Conservation (phyloP, 1,140 invertebrate species). For the Zelostemma sp. region DNA sequence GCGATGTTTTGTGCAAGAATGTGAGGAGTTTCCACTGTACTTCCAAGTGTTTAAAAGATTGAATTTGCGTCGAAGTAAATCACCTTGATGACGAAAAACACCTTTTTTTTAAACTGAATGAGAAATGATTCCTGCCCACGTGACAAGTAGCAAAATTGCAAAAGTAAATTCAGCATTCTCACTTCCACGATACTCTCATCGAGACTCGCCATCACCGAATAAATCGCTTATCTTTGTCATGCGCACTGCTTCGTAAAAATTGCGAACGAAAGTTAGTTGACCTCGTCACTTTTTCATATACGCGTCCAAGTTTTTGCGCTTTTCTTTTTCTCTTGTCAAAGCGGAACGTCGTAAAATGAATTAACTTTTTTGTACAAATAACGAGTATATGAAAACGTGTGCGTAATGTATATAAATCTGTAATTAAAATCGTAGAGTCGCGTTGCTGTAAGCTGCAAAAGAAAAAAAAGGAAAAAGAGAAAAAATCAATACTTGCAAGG, state of each 20-base stretch:
- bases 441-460: constrained; percentile 6
- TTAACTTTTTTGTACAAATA: not conserved
- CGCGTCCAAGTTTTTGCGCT: not conserved
- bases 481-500: not conserved
- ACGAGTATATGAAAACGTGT: not conserved
- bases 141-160: constrained; percentile 48
- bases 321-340: not conserved
- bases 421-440: constrained; percentile 17
- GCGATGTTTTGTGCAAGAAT: too few species aligned
- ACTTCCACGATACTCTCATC: constrained; percentile 33
- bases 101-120: too few species aligned
- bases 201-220: constrained; percentile 13
- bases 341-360: too few species aligned
- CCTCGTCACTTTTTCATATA: not conserved
- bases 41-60: too few species aligned
- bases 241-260: constrained; percentile 2
- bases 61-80: too few species aligned
- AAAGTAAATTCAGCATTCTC: constrained; percentile 28
- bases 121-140: too few species aligned
- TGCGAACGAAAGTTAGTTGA: constrained; percentile 3
- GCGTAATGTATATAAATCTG: constrained; percentile 24
- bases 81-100: too few species aligned
- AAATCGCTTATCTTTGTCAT: constrained; percentile 3
- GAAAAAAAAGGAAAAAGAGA: constrained; percentile 1
- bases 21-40: too few species aligned